Conservation (phyloP, 30 jellyfish, hydroid and myxozoan genomes). For the Hydractinia echinata region DNA sequence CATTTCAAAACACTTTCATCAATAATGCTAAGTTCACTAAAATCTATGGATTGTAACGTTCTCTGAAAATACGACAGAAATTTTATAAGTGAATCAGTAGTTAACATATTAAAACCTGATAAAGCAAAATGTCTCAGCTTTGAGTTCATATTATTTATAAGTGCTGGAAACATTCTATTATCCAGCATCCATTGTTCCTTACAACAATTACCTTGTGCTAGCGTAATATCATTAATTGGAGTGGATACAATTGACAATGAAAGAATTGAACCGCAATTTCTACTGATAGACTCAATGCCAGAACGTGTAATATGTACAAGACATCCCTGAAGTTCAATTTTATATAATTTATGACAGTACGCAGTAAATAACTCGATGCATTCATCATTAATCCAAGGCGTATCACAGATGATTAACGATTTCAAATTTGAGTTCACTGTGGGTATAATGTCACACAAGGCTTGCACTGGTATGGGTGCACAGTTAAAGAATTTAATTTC, state of each 20-base stretch:
- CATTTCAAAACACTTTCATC: conserved; percentile 73
- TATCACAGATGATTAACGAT: conserved; percentile 54
- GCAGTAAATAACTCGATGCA: conserved; percentile 88
- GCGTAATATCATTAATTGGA: conserved; percentile 49
- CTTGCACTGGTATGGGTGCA: conserved; percentile 68
- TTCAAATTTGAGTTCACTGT: conserved; percentile 63
- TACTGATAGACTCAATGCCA: conserved; percentile 95
- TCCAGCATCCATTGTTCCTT: conserved; percentile 79
- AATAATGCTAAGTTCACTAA: conserved; percentile 60
- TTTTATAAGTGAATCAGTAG: conserved; percentile 72
- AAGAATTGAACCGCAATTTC: conserved; percentile 75
- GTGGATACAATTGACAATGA: conserved; percentile 81
- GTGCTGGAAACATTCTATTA: conserved; percentile 82
- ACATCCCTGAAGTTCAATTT: conserved; percentile 74
- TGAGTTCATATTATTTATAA: conserved; percentile 76
- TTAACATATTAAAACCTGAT: conserved; percentile 73
- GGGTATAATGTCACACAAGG: conserved; percentile 75
- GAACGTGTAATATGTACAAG: conserved; percentile 77
- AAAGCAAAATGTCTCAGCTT: conserved; percentile 75
- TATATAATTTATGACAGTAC: conserved; percentile 71
- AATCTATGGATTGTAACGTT: conserved; percentile 67
- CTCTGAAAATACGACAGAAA: conserved; percentile 58
- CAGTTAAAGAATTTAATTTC: conserved; percentile 58
- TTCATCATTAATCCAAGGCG: conserved; percentile 91
- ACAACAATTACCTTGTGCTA: conserved; percentile 37